Evolutionary conservation across 30 jellyfish, hydroid and myxozoan species (phyloP), one percentile per base, ranked within the genome.

Genomic region (Aurelia aurita complex sp. Pacific): DNA sequence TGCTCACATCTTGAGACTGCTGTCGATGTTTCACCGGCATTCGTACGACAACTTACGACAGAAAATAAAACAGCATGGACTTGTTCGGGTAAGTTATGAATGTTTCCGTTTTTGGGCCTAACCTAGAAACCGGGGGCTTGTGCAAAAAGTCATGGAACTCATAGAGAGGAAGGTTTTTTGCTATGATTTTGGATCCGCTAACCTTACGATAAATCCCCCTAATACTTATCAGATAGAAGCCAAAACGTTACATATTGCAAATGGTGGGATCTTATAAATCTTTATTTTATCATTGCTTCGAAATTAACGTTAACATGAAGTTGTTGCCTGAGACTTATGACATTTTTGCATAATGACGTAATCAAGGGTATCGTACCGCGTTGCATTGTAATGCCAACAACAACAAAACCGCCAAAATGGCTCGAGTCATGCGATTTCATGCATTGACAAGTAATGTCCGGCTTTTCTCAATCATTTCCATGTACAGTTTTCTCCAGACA

Each of bases 1-100:
- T 92, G 98, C 66, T 70, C 85, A 8, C 98, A 92, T 73, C 69
- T 92, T 15, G 97, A 86, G 15, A 40, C 87, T 14, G 84, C 98
- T 36, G 98, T 92, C 7, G 92, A 92, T 54, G 95, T 92, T 33
- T 87, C 98, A 2, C 98, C 97, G 32, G 96, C 90, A 34, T 92
- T 92, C 70, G 87, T 92, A 79, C 88, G 83, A 46, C 69, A 83
- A 64, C 72, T 92, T 2, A 92, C 91, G 11, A 50, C 81, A 34
- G 96, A 81, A 69, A 92, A 88, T 65, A 71, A 87, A 61, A 17
- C 85, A 13, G 52, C 92, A 50, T 92, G 98, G 98, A 88, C 85
- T 0, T 92, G 98, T 67, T 64, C 97, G 76, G 96, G 98, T 92
- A 80, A 61, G 67, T 6, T 10, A 18, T 17, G 32, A 5, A 18